These are phyloP conservation scores for Epinephelus coioides DNA, from an alignment of 2,797 vertebrate species.

Conservation along the genomic window DNA sequence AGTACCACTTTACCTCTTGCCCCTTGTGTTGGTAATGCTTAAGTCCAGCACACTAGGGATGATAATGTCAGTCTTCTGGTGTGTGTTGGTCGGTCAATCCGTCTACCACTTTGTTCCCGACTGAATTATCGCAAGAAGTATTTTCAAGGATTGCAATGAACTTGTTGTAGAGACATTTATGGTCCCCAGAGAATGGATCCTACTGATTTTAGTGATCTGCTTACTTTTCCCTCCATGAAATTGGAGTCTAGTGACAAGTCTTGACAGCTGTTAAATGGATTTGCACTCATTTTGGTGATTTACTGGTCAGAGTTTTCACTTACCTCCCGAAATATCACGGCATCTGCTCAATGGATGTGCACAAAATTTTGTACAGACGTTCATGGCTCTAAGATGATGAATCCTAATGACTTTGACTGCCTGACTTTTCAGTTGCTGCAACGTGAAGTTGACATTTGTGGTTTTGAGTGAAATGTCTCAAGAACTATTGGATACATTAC, in stretches of 20 bases:
- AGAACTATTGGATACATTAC: background rate
- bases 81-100: background rate
- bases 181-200: background rate
- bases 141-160: background rate
- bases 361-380: background rate
- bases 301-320: background rate
- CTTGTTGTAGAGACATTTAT: background rate
- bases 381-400: background rate
- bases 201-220: background rate
- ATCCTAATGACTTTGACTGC: background rate
- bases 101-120: background rate
- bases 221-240: background rate
- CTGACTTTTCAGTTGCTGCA: background rate
- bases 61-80: background rate
- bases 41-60: background rate
- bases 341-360: background rate
- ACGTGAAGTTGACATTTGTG: background rate
- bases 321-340: background rate
- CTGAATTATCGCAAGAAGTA: background rate
- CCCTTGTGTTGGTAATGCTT: background rate
- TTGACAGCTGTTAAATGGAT: background rate
- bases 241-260: background rate
- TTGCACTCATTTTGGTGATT: background rate
- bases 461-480: background rate
- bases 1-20: constrained; percentile 12